A percentile compares a stretch with the other conserved stretches of the same genome.
Conservation (phyloP, 2,888 invertebrate species). For the Hymenopus coronatus region DNA sequence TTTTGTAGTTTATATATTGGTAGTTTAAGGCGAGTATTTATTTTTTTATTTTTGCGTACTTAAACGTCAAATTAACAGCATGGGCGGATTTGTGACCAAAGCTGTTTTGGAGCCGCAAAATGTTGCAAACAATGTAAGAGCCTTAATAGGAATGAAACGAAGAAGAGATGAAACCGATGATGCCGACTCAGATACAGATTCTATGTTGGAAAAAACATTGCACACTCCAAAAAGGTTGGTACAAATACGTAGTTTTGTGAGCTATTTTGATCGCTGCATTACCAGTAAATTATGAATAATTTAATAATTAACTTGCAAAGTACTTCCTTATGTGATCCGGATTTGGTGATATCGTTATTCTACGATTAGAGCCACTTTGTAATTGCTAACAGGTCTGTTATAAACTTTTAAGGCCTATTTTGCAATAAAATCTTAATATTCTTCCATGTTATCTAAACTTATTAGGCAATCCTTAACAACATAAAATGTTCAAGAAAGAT, state of each 20-base stretch:
- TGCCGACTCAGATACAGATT: conserved; percentile 50
- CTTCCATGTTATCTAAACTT: no score
- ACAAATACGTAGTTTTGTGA: background rate
- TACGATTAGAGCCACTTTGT: no score
- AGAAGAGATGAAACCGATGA: conserved; percentile 40
- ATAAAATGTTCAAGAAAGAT: no score
- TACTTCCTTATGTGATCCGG: no score
- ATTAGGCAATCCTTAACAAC: no score
- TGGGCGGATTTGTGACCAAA: background rate
- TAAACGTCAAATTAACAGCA: background rate
- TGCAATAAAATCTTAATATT: no score
- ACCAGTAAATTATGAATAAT: no score
- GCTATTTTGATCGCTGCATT: no score
- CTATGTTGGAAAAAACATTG: conserved; percentile 54
- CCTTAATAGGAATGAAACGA: conserved; percentile 31
- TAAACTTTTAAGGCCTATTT: no score
- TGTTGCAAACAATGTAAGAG: conserved; percentile 20
- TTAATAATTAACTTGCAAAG: no score
- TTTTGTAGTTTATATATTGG: background rate
- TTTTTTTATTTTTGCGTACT: background rate
- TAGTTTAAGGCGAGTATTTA: background rate
- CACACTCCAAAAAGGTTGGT: conserved; percentile 64
- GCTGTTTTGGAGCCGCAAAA: background rate
- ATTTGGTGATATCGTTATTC: no score
- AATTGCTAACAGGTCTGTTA: no score